phyloP scores from a whole-genome alignment of 2,888 invertebrate species.

The Euplagia quadripunctaria region DNA sequence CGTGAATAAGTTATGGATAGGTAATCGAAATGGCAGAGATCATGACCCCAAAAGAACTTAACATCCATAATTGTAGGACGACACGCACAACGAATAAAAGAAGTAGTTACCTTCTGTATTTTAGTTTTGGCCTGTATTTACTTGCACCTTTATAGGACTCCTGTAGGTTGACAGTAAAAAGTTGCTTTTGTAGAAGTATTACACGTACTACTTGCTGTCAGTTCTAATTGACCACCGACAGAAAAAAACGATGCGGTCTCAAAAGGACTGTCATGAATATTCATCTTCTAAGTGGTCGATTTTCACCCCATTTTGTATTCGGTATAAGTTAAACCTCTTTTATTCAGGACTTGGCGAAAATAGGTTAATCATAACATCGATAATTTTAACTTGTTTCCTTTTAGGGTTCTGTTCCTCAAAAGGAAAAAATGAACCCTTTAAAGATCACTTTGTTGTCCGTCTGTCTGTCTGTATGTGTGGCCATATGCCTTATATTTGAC shows the following conservation, averaged over 20 bases:
- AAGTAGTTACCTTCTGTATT: background rate
- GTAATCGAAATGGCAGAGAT: background rate
- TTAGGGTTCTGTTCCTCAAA: background rate
- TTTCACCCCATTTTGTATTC: conserved; percentile 29
- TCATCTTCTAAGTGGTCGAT: conserved; percentile 42
- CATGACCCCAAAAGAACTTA: background rate
- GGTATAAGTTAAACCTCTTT: conserved; percentile 6
- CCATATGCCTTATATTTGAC: too few species aligned
- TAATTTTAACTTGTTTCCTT: background rate
- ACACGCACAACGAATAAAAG: background rate
- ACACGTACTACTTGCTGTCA: conserved; percentile 22
- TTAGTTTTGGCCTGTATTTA: background rate
- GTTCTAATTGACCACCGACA: conserved; percentile 43
- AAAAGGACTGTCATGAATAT: conserved; percentile 47
- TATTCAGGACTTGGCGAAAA: background rate
- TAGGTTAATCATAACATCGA: background rate
- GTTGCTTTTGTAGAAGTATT: background rate
- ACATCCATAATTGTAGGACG: background rate
- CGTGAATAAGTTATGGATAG: background rate
- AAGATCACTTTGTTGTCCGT: too few species aligned
- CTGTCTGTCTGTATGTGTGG: too few species aligned
- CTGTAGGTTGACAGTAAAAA: background rate
- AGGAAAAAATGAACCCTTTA: too few species aligned
- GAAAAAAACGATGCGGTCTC: conserved; percentile 30
- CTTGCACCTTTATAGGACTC: too few species aligned